A percentile compares a stretch with the other conserved stretches of the same genome.
phyloP scores from a whole-genome alignment of 2,888 invertebrate species.

The Hypselothyrea guttata region DNA sequence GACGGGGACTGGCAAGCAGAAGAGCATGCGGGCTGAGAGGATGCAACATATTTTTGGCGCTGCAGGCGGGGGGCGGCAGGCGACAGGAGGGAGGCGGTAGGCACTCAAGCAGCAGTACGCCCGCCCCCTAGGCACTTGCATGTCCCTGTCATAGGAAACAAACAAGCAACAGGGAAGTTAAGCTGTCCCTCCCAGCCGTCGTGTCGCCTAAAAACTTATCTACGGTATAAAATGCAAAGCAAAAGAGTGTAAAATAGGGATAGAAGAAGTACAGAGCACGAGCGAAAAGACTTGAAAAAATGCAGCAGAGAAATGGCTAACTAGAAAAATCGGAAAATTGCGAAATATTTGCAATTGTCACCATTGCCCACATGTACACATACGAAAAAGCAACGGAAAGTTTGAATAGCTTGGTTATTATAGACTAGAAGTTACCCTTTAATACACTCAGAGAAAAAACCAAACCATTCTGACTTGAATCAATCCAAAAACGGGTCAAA shows the following conservation, averaged over 20 bases:
- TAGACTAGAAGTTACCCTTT: constrained; percentile 2
- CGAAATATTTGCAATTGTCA: constrained; percentile 75
- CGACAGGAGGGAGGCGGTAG: constrained; percentile 41
- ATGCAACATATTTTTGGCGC: constrained; percentile 41
- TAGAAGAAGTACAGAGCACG: constrained; percentile 2
- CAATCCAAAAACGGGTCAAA: no score
- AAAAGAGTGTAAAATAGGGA: constrained; percentile 1
- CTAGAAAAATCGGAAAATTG: constrained; percentile 58
- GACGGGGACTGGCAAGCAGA: not conserved
- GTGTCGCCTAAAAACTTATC: not conserved
- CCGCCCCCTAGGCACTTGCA: constrained; percentile 20
- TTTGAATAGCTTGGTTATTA: no score
- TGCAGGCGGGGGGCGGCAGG: constrained; percentile 45
- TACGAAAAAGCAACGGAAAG: constrained; percentile 3
- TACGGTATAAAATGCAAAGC: constrained; percentile 27
- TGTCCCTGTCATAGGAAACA: constrained; percentile 43
- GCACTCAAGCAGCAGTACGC: constrained; percentile 38
- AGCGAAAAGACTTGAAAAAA: not conserved
- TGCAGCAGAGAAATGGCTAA: constrained; percentile 30
- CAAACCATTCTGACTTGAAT: no score
- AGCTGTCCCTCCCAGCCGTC: constrained; percentile 2
- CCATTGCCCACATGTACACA: constrained; percentile 25
- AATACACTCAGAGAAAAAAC: no score
- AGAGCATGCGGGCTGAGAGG: constrained; percentile 22
- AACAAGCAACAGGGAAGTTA: constrained; percentile 34